A percentile compares a stretch with the other conserved stretches of the same genome.
These are phyloP conservation scores for Agonopterix arenella DNA, from an alignment of 2,888 invertebrate genomes.

Conservation along the genomic window DNA sequence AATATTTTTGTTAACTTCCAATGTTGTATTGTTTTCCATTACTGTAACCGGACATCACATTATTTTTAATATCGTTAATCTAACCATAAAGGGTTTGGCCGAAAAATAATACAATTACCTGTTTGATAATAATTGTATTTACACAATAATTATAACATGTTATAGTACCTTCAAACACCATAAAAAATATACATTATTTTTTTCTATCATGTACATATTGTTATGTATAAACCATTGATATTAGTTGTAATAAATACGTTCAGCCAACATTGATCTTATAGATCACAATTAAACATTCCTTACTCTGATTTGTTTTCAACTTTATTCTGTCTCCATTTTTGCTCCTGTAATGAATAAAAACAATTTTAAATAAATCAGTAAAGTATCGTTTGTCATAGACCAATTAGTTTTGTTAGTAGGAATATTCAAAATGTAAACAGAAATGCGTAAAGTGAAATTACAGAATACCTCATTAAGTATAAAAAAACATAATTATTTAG, in stretches of 20 bases:
- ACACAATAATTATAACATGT: conserved; percentile 46
- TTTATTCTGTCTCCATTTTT: conserved; percentile 71
- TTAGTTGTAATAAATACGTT: conserved; percentile 6
- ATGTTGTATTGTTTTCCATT: too few relatives aligned
- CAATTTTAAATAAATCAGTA: neutral
- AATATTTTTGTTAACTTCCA: neutral
- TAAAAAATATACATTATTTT: conserved; percentile 30
- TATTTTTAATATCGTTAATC: too few relatives aligned
- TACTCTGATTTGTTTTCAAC: conserved; percentile 56
- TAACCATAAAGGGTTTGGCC: neutral
- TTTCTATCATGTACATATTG: conserved; percentile 5
- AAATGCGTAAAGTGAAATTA: too few relatives aligned
- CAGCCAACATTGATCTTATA: conserved; percentile 7
- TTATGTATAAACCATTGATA: conserved; percentile 12
- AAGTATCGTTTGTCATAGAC: too few relatives aligned
- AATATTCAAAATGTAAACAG: too few relatives aligned
- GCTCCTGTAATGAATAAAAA: conserved; percentile 58
- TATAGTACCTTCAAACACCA: conserved; percentile 32
- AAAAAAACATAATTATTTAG: too few relatives aligned
- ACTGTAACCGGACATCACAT: too few relatives aligned
- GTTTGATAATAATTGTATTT: conserved; percentile 49
- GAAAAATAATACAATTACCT: conserved; percentile 21
- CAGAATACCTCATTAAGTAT: too few relatives aligned
- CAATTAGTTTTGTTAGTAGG: too few relatives aligned
- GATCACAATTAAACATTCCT: conserved; percentile 17